Percentiles rank a stretch among this genome's conserved stretches.
Conservation (phyloP, 2,888 invertebrate species). For the Xestia ashworthii region DNA sequence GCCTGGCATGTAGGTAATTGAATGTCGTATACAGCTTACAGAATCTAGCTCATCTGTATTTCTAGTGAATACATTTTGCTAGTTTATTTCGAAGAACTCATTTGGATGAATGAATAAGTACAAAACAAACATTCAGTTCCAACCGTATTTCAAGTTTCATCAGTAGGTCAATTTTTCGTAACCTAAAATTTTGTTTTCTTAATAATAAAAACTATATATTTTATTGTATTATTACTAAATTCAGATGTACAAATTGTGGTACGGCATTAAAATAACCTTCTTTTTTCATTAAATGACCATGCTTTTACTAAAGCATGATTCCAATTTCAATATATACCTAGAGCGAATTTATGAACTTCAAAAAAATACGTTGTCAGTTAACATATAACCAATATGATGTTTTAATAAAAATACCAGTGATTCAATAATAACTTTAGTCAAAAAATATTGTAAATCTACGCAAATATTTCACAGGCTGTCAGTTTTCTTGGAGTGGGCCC, state of each 20-base stretch:
- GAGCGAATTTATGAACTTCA: too few species aligned
- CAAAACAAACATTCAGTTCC: neutral
- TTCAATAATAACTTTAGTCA: too few species aligned
- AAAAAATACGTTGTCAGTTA: too few species aligned
- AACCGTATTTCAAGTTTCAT: neutral
- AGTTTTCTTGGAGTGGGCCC: too few species aligned
- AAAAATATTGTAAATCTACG: too few species aligned
- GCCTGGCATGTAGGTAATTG: conserved; percentile 69
- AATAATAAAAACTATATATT: neutral
- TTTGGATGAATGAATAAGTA: too few species aligned
- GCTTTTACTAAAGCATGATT: neutral
- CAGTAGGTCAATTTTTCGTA: neutral
- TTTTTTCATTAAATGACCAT: neutral
- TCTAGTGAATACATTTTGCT: neutral
- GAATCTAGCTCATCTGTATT: conserved; percentile 24
- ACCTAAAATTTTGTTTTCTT: neutral
- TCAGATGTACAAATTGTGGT: neutral
- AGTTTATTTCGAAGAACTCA: neutral
- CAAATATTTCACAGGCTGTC: too few species aligned
- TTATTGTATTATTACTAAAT: neutral
- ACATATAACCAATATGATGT: too few species aligned
- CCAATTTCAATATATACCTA: neutral
- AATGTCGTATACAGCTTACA: conserved; percentile 68
- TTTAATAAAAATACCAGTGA: too few species aligned
- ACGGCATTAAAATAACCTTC: neutral